A percentile compares a stretch with the other conserved stretches of the same genome.
These are phyloP conservation scores for Notocelia uddmanniana DNA, from an alignment of 2,888 invertebrate species.

Conservation along the genomic window DNA sequence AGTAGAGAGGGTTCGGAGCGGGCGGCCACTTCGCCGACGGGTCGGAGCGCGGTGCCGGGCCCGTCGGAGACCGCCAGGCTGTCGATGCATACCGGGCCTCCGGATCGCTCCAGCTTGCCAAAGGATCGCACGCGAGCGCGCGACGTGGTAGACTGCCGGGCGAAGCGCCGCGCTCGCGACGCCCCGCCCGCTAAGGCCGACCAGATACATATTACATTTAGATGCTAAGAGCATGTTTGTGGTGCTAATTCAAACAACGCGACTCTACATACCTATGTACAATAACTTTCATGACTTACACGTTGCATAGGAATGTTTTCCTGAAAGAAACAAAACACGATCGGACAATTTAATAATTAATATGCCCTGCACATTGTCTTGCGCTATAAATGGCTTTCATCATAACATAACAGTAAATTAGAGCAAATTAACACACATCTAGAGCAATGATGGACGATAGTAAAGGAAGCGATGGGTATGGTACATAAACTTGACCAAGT, in stretches of 20 bases:
- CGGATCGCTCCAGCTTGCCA: constrained; percentile 82
- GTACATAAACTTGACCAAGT: neutral
- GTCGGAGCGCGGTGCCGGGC: constrained; percentile 67
- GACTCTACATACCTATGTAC: constrained; percentile 51
- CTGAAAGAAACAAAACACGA: constrained; percentile 34
- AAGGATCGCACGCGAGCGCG: constrained; percentile 81
- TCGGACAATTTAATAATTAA: constrained; percentile 16
- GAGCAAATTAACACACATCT: neutral
- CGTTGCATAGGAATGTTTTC: constrained; percentile 37
- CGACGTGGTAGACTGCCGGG: constrained; percentile 75
- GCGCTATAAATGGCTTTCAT: neutral
- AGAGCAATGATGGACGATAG: neutral
- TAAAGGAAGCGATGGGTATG: neutral
- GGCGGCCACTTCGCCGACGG: constrained; percentile 73
- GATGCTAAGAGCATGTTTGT: constrained; percentile 50
- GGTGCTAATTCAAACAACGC: constrained; percentile 74
- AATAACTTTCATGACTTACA: constrained; percentile 39
- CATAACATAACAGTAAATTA: neutral
- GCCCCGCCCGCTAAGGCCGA: constrained; percentile 64
- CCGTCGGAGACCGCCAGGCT: constrained; percentile 79
- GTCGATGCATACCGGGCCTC: constrained; percentile 83
- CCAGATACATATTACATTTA: constrained; percentile 57
- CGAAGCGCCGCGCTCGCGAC: constrained; percentile 58
- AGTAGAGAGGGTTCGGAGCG: constrained; percentile 79
- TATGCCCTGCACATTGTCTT: constrained; percentile 1